Conservation (phyloP, 2,888 invertebrate genomes). For the Polydrusus tereticollis region DNA sequence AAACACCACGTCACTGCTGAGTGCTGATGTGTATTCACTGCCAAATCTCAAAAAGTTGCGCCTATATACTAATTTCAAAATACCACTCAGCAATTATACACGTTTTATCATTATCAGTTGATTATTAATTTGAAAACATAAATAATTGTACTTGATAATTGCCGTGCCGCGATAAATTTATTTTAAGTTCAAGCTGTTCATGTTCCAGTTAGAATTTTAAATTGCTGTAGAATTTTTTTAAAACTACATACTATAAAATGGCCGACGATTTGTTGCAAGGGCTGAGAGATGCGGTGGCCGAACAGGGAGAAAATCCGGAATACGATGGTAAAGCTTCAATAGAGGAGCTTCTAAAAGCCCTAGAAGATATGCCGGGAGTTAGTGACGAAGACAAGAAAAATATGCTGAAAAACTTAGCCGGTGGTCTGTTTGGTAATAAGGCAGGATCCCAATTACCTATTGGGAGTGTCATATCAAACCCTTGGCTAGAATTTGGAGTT, state of each 20-base stretch:
- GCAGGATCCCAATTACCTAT: slow-evolving; percentile 9
- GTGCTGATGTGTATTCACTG: too few relatives aligned
- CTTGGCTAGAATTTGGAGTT: slow-evolving; percentile 30
- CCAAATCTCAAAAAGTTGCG: too few relatives aligned
- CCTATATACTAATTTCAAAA: too few relatives aligned
- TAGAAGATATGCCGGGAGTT: slow-evolving; percentile 27
- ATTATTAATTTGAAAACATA: too few relatives aligned
- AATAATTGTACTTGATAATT: too few relatives aligned
- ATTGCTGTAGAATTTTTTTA: too few relatives aligned
- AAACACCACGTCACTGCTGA: too few relatives aligned
- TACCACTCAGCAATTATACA: too few relatives aligned
- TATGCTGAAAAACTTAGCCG: slow-evolving; percentile 10
- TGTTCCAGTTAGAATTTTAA: not conserved
- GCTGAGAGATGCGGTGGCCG: slow-evolving; percentile 15
- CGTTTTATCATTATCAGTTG: too few relatives aligned
- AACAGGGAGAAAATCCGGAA: not conserved
- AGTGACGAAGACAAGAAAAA: slow-evolving; percentile 25
- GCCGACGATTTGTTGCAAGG: slow-evolving; percentile 40
- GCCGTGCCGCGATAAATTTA: not conserved
- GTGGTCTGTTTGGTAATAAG: not conserved
- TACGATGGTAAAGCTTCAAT: slow-evolving; percentile 17
- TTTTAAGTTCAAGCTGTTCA: not conserved
- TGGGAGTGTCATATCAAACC: slow-evolving; percentile 13
- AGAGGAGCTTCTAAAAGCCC: slow-evolving; percentile 18
- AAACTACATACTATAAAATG: slow-evolving; percentile 7